Percentiles rank a stretch among this genome's conserved stretches.
These are phyloP conservation scores for Lasioglossum oenotherae DNA, from an alignment of 2,888 invertebrate genomes.

Conservation along the genomic window DNA sequence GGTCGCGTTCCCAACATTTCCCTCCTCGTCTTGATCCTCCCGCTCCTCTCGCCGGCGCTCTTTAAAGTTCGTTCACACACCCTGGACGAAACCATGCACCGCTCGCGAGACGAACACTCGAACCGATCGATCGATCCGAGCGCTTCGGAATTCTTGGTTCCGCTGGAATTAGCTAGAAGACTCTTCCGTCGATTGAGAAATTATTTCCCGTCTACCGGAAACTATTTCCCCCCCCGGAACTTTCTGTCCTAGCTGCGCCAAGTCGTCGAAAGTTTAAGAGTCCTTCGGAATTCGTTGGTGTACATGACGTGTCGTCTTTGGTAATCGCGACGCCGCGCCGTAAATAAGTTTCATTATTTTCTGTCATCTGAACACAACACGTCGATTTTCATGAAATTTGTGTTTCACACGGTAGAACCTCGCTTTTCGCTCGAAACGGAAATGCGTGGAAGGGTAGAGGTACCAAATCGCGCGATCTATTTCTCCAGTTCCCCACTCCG, in stretches of 20 bases:
- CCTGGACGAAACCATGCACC: neutral
- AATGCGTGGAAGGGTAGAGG: neutral
- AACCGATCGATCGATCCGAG: conserved; percentile 14
- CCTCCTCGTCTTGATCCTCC: neutral
- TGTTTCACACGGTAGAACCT: neutral
- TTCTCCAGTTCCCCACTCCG: neutral
- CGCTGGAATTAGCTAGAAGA: neutral
- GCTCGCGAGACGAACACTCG: neutral
- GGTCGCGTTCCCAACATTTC: neutral
- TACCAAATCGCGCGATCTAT: neutral
- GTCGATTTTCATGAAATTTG: neutral
- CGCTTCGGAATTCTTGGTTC: conserved; percentile 33
- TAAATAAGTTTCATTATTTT: neutral
- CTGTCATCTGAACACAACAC: neutral
- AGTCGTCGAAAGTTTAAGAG: neutral
- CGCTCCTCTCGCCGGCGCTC: neutral
- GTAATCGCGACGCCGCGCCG: neutral
- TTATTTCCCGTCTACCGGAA: conserved; percentile 3
- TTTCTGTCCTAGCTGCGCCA: neutral
- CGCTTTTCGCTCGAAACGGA: neutral
- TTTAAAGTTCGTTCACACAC: conserved; percentile 7
- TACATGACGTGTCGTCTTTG: neutral
- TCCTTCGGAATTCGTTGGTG: neutral
- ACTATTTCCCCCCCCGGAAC: neutral
- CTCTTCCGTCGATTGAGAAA: neutral